Evolutionary conservation across 2,888 invertebrate genomes (phyloP).

Genomic region (Mesoligia furuncula): DNA sequence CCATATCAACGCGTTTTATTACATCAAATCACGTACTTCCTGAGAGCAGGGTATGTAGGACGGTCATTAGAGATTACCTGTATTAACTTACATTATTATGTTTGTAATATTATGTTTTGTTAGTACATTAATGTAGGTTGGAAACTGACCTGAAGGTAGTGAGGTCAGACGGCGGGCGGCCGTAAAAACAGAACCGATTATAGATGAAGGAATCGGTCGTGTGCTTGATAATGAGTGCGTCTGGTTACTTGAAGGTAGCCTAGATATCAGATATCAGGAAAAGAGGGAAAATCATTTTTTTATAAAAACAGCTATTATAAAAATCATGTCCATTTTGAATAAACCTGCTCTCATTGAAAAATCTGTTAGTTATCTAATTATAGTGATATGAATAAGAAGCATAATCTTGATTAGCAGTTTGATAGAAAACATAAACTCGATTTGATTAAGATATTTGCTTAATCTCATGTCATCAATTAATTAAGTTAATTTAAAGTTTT

Average conservation of each 20-base stretch:
- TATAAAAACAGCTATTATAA: not conserved
- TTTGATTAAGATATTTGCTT: slow-evolving; percentile 34
- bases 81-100: slow-evolving; percentile 39
- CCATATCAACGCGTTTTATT: slow-evolving; percentile 71
- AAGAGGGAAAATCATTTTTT: not conserved
- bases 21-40: slow-evolving; percentile 76
- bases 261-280: slow-evolving; percentile 20
- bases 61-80: slow-evolving; percentile 49
- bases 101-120: slow-evolving; percentile 49
- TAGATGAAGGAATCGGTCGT: slow-evolving; percentile 26
- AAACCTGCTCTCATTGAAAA: not conserved
- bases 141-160: slow-evolving; percentile 49
- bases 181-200: slow-evolving; percentile 64
- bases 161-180: slow-evolving; percentile 53
- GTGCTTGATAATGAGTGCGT: slow-evolving; percentile 31
- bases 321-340: not conserved
- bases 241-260: slow-evolving; percentile 19
- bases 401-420: slow-evolving; percentile 4
- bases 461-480: slow-evolving; percentile 35
- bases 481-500: slow-evolving; percentile 27
- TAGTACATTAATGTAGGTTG: slow-evolving; percentile 51
- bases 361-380: not conserved
- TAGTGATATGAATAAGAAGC: not conserved
- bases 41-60: slow-evolving; percentile 49
- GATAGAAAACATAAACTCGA: slow-evolving; percentile 26